Percentiles rank a stretch among this genome's conserved stretches.
Conservation (phyloP, 2,113 vertebrate species). For the Bubalus kerabau region DNA sequence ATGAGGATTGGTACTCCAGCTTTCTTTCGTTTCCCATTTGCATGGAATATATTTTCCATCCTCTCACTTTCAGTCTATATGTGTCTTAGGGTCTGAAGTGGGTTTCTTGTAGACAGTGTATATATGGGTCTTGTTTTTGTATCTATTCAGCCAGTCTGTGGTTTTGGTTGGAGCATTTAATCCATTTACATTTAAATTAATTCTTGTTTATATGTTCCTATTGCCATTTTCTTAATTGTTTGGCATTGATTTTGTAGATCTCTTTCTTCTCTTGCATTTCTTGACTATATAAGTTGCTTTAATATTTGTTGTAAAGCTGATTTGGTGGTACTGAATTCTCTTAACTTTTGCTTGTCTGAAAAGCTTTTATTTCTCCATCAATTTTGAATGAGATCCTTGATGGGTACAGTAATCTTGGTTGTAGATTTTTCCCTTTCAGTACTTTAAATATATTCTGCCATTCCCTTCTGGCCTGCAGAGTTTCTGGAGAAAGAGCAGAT, state of each 20-base stretch:
- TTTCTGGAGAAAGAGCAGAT: background rate
- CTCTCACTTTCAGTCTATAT: background rate
- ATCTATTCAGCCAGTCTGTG: background rate
- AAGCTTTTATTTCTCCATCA: background rate
- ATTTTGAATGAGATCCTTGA: background rate
- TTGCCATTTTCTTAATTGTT: background rate
- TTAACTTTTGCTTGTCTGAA: background rate
- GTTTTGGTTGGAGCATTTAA: background rate
- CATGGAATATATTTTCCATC: background rate
- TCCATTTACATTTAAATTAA: background rate
- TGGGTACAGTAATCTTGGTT: background rate
- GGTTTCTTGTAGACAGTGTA: background rate
- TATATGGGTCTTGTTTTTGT: background rate
- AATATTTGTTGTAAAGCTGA: background rate
- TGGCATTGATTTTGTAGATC: background rate
- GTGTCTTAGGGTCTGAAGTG: background rate
- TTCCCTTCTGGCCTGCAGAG: background rate
- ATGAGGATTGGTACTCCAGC: background rate
- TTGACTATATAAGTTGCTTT: fast-evolving
- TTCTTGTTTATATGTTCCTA: background rate
- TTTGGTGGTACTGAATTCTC: background rate
- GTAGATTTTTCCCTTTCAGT: background rate
- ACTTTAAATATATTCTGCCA: background rate
- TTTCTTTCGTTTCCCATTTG: background rate
- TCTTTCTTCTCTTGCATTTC: background rate